Evolutionary conservation across 2,113 vertebrate genomes (phyloP).

Genomic region (Phaethornis superciliosus): DNA sequence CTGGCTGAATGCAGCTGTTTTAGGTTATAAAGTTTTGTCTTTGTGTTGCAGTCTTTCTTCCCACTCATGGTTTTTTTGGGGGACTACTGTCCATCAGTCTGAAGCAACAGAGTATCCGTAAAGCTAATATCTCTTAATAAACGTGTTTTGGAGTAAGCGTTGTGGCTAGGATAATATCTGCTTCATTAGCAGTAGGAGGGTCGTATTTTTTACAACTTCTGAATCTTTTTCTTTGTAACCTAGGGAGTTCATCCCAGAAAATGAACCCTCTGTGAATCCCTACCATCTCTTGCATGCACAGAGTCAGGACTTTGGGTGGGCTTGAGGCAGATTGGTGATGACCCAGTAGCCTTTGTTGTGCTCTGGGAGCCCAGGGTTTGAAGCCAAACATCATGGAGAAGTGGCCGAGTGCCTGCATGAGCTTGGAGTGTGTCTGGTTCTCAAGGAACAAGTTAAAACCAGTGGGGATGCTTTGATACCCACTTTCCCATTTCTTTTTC

Average conservation of each 20-base stretch:
- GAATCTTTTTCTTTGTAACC: neutral
- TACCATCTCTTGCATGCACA: accelerated
- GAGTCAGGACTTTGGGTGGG: neutral
- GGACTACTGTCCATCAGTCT: neutral
- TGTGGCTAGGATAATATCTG: neutral
- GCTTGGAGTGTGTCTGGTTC: neutral
- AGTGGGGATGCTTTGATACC: neutral
- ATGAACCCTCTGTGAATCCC: neutral
- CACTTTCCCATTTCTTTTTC: accelerated
- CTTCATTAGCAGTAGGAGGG: neutral
- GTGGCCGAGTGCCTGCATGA: neutral
- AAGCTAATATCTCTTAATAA: neutral
- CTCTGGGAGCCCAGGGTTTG: neutral
- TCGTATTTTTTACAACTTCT: neutral
- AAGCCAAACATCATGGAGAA: neutral
- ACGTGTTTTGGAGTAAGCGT: neutral
- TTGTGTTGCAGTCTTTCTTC: neutral
- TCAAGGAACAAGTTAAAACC: neutral
- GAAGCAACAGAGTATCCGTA: neutral
- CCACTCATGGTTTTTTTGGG: neutral
- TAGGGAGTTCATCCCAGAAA: neutral
- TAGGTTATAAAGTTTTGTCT: neutral
- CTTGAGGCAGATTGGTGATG: neutral
- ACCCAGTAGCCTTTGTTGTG: accelerated
- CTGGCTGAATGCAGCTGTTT: neutral